Base-by-base conservation (phyloP, 2,888 invertebrate species). In the Cerceris ruficornis region DNA sequence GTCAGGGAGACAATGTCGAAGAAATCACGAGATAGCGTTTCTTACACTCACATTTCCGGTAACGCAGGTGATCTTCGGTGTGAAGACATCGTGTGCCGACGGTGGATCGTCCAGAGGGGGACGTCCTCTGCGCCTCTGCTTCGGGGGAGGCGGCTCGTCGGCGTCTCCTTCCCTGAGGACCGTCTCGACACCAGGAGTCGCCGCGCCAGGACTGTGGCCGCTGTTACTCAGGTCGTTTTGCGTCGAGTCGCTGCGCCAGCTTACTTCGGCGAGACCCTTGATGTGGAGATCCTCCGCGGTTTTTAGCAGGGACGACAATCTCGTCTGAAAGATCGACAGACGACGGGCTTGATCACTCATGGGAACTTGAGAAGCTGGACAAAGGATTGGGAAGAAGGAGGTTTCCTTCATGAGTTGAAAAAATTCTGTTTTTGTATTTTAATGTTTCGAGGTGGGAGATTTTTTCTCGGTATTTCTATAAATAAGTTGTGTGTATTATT, bases 201-300 rank as follows among this genome's bases (percentile, higher is more conserved):
- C 90, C 17, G 89, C 87, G 59, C 89, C 90, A 43, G 90, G 89
- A 89, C 92, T 90, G 84, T 88, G 89, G 14, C 92, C 90, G 77
- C 91, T 90, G 85, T 91, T 90, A 81, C 86, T 81, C 77, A 91
- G 71, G 78, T 90, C 86, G 70, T 92, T 90, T 72, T 91, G 90
- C 57, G 87, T 87, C 28, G 89, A 88, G 74, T 92, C 92, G 83
- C 90, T 92, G 86, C 96, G 95, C 96, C 97, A 97, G 83, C 97
- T 96, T 13, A 98, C 97, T 92, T 98, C 97, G 62, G 98, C 97
- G 67, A 98, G 93, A 0, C 98, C 98, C 93, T 98, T 98, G 88
- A 98, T 97, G 91, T 97, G 95, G 28, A 98, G 94, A 92, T 98
- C 97, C 92, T 98, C 98, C 0, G 98, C 98, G 67, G 98, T 98